Percentiles rank a stretch among this genome's conserved stretches.
phyloP scores from a whole-genome alignment of 2,113 vertebrate species.

The Andinoacara biseriatus region DNA sequence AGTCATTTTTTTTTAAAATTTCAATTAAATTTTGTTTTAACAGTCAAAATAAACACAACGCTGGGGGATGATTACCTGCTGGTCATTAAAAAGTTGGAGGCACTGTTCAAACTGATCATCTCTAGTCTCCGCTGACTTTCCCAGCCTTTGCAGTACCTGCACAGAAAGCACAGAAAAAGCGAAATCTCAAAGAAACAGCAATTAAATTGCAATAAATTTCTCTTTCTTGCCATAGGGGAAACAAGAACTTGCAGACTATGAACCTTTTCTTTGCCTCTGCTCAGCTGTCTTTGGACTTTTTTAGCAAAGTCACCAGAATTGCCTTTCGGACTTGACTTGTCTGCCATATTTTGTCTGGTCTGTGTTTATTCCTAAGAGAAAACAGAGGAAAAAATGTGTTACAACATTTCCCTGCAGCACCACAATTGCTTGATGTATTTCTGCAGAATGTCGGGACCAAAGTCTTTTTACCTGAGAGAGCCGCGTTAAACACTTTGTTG shows the following conservation, averaged over 20 bases:
- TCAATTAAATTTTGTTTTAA: background rate
- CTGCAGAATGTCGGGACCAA: background rate
- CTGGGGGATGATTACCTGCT: slow-evolving; percentile 84
- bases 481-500: background rate
- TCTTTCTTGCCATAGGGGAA: background rate
- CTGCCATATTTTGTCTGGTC: slow-evolving; percentile 81
- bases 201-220: background rate
- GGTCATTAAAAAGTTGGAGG: slow-evolving; percentile 84
- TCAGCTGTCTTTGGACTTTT: slow-evolving; percentile 89
- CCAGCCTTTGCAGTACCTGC: slow-evolving; percentile 92
- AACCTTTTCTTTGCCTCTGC: slow-evolving; percentile 94
- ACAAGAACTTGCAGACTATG: background rate
- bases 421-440: background rate
- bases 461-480: background rate
- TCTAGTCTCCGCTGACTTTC: slow-evolving; percentile 90
- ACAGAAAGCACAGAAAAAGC: background rate
- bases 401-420: background rate
- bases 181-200: background rate
- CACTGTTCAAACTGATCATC: slow-evolving; percentile 89
- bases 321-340: slow-evolving; percentile 79
- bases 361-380: slow-evolving; percentile 27
- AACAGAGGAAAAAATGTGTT: background rate
- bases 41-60: background rate
- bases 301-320: slow-evolving; percentile 85
- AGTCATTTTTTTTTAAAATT: background rate